Evolutionary conservation across 2,888 invertebrate genomes (phyloP).

Genomic region (Drosophila putrida): DNA sequence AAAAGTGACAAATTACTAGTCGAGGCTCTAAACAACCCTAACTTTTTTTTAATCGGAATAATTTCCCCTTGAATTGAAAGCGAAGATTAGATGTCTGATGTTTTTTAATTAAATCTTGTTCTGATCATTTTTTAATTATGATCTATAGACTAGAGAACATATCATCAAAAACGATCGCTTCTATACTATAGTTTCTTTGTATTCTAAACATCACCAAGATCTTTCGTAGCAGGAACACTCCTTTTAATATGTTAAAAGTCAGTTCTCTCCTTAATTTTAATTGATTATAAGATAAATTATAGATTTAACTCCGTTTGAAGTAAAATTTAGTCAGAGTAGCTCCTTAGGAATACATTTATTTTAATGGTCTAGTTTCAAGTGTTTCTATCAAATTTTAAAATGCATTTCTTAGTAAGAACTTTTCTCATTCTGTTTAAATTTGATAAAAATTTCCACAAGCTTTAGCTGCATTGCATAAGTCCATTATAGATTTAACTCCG

Average conservation of each 20-base stretch:
- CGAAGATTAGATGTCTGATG: background rate
- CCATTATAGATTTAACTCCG: slow-evolving; percentile 39
- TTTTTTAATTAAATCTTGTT: background rate
- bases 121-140: too few species aligned
- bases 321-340: background rate
- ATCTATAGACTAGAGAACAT: background rate
- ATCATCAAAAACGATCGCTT: too few species aligned
- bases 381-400: background rate
- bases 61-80: background rate
- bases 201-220: too few species aligned
- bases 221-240: too few species aligned
- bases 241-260: too few species aligned
- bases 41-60: background rate
- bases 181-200: too few species aligned
- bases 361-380: slow-evolving; percentile 1
- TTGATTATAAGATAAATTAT: too few species aligned
- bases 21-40: slow-evolving; percentile 10
- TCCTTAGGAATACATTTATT: background rate
- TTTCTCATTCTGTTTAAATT: slow-evolving; percentile 2
- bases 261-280: too few species aligned
- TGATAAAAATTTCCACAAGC: background rate
- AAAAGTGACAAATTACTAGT: slow-evolving; percentile 25
- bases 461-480: slow-evolving; percentile 9
- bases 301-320: too few species aligned
- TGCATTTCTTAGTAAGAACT: background rate